Base-by-base conservation (phyloP, 1,140 invertebrate genomes). In the Dendroctonus ponderosae region DNA sequence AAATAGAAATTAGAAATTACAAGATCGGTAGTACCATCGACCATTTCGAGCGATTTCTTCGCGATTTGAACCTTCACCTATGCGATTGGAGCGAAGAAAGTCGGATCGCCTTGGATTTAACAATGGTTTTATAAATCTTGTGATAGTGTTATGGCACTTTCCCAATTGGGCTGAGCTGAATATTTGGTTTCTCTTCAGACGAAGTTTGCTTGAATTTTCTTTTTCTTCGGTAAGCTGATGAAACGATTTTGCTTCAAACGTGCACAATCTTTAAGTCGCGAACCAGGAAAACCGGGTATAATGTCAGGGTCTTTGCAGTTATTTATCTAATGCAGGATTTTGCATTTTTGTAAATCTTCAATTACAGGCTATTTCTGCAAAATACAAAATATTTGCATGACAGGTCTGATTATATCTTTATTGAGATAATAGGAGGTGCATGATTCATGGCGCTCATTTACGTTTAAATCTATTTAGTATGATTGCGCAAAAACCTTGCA, bases 1-100 rank as follows among this genome's bases (percentile, higher is more conserved):
- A 61, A 61, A 61, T 61, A 61, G 58, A 61, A 61, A 61, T 61
- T 61, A 61, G 58, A 61, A 61, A 61, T 61, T 42, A 56, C 56
- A n/a, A 44, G 56, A 59, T 44, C 37, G 5, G 53, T 42, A 38
- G 53, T 26, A 12, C 7, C 15, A 15, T 15, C 15, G 7, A 26
- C n/a, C 15, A n/a, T 15, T 12, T 26, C 50, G 11, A 59, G 7
- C 58, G 6, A 49, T 50, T 61, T 61, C 58, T 61, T 61, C 44
- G 44, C 26, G 44, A 50, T 49, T 61, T 61, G 58, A 61, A 61
- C 58, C 58, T 61, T 61, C 58, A 61, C 58, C 58, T 61, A 59
- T 59, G 56, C 15, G 50, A 51, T 8, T 11, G 44, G n/a, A 51
- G 14, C 56, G 43, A 59, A 44, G 56, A 59, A 59, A 59, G 56